phyloP scores from a whole-genome alignment of 1,140 invertebrate species.

The Penaeus japonicus region DNA sequence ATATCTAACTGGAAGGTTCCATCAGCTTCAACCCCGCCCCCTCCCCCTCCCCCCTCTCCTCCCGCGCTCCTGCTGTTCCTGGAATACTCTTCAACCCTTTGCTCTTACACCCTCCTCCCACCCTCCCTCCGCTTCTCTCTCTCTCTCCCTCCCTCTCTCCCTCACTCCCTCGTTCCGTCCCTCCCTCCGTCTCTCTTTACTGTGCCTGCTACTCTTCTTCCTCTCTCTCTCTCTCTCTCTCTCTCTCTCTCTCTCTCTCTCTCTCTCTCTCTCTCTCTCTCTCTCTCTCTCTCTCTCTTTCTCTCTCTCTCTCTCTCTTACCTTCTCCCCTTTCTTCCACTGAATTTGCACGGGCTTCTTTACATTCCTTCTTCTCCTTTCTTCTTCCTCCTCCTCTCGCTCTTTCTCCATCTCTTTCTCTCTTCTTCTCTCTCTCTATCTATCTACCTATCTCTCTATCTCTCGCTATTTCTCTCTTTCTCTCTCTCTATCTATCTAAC shows the following conservation, averaged over 20 bases:
- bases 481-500: no score
- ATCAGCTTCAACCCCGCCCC: no score
- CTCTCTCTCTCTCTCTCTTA: neutral
- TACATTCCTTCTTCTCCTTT: neutral
- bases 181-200: neutral
- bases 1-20: no score
- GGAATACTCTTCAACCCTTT: no score
- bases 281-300: neutral
- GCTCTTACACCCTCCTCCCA: no score
- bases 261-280: neutral
- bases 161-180: neutral
- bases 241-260: neutral
- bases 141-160: neutral
- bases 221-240: neutral
- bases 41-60: no score
- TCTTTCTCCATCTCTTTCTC: constrained; percentile 1
- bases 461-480: no score
- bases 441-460: neutral
- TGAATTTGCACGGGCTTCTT: neutral
- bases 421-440: neutral
- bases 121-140: neutral
- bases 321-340: neutral
- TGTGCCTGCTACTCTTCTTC: neutral
- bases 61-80: no score
- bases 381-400: neutral